Evolutionary conservation across 2,797 vertebrate species (phyloP), one percentile per base, ranked within the genome.

Genomic region (Pitangus sulphuratus): DNA sequence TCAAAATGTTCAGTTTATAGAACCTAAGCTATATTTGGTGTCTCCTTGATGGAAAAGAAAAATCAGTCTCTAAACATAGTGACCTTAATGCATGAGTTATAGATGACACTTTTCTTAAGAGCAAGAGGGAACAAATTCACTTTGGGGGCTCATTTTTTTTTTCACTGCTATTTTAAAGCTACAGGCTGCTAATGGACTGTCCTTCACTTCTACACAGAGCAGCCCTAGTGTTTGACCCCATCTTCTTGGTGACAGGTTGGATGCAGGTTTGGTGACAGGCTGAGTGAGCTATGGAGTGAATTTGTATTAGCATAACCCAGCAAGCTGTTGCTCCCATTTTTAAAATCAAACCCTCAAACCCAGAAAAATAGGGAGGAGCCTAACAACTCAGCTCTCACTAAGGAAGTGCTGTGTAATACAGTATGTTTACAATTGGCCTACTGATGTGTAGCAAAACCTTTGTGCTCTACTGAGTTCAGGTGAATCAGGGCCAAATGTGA

Each of bases 1-100:
- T 94, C 86, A 87, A 90, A 95, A 91, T 77, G 79, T 79, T 76
- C 75, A 42, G 18, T 93, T 90, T 94, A 84, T 82, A 89, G 58
- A 91, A 77, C 31, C 51, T 72, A 85, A 89, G 58, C 39, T 79
- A 39, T 68, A 85, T 70, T 93, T 87, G 24, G 48, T 64, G 44
- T 80, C 70, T 94, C 68, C 78, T 50, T 90, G 78, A 82, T 58
- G 30, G 87, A 89, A 95, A 94, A 92, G 72, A 61, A 92, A 93
- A 90, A 91, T 62, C 83, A 35, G 58, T 80, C 30, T 45, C 47
- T 90, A 86, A 87, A 91, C 47, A 22, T 12, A 65, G 71, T 58
- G 74, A 93, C 77, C 53, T 90, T 88, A 90, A 61, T 7, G 14
- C 70, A 19, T 66, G 91, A 93, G 64, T 79, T 81, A 75, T 25